These are phyloP conservation scores for Brotogeris chrysoptera DNA, from an alignment of 2,797 vertebrate genomes.

Conservation along the genomic window DNA sequence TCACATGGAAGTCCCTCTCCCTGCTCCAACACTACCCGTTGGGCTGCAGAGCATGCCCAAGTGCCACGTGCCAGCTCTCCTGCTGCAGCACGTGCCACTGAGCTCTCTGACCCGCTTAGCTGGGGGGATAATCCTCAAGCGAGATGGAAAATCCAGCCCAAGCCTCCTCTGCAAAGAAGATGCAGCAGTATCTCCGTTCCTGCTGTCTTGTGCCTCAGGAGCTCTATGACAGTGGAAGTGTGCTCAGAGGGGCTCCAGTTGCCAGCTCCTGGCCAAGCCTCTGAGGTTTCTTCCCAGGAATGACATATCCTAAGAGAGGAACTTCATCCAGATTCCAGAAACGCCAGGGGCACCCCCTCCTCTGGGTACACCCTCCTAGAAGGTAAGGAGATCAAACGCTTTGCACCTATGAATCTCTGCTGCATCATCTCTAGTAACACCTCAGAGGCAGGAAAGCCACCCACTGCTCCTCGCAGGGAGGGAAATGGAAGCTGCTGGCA, in stretches of 20 bases:
- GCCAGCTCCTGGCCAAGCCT: not conserved
- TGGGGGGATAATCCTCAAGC: not conserved
- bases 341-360: accelerated
- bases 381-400: not conserved
- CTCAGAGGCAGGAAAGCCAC: not conserved
- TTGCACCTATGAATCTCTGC: not conserved
- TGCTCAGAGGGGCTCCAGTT: not conserved
- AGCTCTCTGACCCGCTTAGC: constrained; percentile 12
- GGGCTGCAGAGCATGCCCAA: not conserved
- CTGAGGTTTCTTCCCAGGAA: not conserved
- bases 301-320: not conserved
- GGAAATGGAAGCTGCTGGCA: not conserved
- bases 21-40: accelerated
- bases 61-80: not conserved
- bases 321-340: not conserved
- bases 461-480: not conserved
- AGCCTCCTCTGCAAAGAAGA: not conserved
- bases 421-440: constrained; percentile 12
- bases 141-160: constrained; percentile 12
- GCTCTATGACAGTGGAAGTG: not conserved
- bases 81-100: not conserved
- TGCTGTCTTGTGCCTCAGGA: not conserved
- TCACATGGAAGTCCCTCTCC: not conserved
- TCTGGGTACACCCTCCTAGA: not conserved
- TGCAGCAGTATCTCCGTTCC: not conserved